Base-by-base conservation (phyloP, 2,888 invertebrate genomes). In the Pseudolycoriella hygida region DNA sequence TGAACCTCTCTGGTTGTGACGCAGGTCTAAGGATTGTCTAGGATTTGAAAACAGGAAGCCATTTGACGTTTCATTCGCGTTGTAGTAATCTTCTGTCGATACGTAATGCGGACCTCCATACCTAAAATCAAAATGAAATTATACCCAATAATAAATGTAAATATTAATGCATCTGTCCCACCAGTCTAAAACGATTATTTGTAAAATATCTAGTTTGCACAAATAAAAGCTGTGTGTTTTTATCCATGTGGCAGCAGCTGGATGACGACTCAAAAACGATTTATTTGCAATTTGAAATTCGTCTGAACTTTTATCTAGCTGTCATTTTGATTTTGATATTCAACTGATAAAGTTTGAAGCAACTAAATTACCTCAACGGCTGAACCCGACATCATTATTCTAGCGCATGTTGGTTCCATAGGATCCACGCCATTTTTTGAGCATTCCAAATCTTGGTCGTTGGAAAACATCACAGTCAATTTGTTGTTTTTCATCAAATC, bases 171-270 rank as follows among this genome's bases (percentile, higher is more conserved):
- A n/a, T n/a, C n/a, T n/a, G n/a, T n/a, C n/a, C n/a, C n/a, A n/a
- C 61, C 73, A 80, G 57, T 88, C 86, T 53, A 88, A 64, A 52
- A 88, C 76, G 11, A 73, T 76, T 46, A 89, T 80, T 53, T 80
- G 73, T 30, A 69, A 66, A 42, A 88, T 81, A 51, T 79, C 71
- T 56, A 89, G 53, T 64, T 84, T 83, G 1, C 81, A 82, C 32
- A 88, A 74, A 56, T 78, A 85, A 69, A 85, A 89, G 17, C 71
- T 59, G 61, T 88, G 86, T 56, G 74, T 31, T 25, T 40, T 2
- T 2, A 59, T 47, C 65, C 65, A 65, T 11, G 55, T 54, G 1
- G 5, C 43, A 8, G 60, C 56, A 14, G 63, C 57, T n/a, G 65
- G 64, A 52, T 66, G 66, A 3, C 63, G 58, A 25, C 53, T 53